Evolutionary conservation across 2,797 vertebrate species (phyloP).

Genomic region (Microctenopoma steveboyesi): DNA sequence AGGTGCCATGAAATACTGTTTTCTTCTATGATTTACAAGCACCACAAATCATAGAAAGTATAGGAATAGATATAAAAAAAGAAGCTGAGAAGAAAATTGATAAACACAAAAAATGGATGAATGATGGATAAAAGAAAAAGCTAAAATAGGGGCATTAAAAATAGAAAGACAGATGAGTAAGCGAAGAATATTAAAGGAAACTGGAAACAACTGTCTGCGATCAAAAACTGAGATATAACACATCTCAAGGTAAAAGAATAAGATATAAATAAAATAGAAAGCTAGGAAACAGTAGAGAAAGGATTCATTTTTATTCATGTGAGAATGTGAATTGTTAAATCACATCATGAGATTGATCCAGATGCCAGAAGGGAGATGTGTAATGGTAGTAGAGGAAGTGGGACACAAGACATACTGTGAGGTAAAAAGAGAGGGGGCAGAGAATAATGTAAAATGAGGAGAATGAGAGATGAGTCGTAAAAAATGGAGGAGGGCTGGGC

Average conservation of each 20-base stretch:
- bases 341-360: conserved; percentile 34
- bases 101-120: conserved; percentile 9
- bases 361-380: conserved; percentile 35
- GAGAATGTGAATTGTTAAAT: conserved; percentile 22
- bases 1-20: conserved; percentile 17
- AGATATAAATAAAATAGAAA: not conserved
- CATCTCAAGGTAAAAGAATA: not conserved
- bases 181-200: conserved; percentile 12
- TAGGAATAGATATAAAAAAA: conserved; percentile 1
- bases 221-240: conserved; percentile 9
- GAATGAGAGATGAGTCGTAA: conserved; percentile 22
- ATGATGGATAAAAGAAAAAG: conserved; percentile 30
- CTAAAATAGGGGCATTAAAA: conserved; percentile 8
- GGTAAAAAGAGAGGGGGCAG: not conserved
- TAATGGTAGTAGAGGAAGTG: conserved; percentile 26
- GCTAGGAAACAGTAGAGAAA: not conserved
- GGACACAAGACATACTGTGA: conserved; percentile 10
- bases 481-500: conserved; percentile 29
- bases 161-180: conserved; percentile 6
- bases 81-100: conserved; percentile 2
- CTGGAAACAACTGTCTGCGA: not conserved
- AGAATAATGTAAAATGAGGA: conserved; percentile 4
- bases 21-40: conserved; percentile 18
- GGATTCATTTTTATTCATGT: conserved; percentile 15
- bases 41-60: conserved; percentile 15